Evolutionary conservation across 2,113 vertebrate species (phyloP), one percentile per base, ranked within the genome.

Genomic region (Suricata suricatta): DNA sequence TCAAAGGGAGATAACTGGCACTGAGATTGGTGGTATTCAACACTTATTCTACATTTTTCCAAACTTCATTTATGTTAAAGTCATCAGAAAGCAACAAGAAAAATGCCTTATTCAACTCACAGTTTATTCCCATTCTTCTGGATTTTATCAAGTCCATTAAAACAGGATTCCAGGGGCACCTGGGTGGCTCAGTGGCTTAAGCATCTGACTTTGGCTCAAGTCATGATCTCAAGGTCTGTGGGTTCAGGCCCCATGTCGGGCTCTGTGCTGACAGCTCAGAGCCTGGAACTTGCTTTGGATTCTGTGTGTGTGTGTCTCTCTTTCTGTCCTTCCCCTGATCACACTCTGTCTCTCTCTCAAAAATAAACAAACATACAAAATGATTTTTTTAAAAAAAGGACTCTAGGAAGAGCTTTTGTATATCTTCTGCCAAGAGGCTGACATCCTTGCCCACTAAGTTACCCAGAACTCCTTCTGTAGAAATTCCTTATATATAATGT

Each of bases 71-170:
- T 72, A 76, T 52, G n/a, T 76, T 63, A 79, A 44, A 60, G 50
- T 93, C 29, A 3, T 27, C 5, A 71, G 96, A 92, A 92, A 96
- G 35, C 35, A 93, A 29, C 29, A 93, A 93, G 25, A 76, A 92
- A 96, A 95, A 60, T 81, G 50, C 16, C n/a, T 91, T 80, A 76
- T 60, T 74, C 6, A 47, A 64, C 23, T 95, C 77, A 71, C 0
- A 93, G 3, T 35, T 92, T 90, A 71, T 72, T 74, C 21, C 23
- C n/a, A 47, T 71, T 50, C 52, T 93, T 80, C 81, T 15, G 71
- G n/a, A 76, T 95, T 95, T 88, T 47, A 84, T 69, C 12, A 93
- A 86, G 85, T 95, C 66, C 76, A 11, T 79, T 79, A 88, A 88
- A 93, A 82, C n/a, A 63, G 57, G 64, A 81, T 31, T n/a, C 33